Evolutionary conservation across 2,113 vertebrate species (phyloP).

Genomic region (Bambusicola thoracicus): DNA sequence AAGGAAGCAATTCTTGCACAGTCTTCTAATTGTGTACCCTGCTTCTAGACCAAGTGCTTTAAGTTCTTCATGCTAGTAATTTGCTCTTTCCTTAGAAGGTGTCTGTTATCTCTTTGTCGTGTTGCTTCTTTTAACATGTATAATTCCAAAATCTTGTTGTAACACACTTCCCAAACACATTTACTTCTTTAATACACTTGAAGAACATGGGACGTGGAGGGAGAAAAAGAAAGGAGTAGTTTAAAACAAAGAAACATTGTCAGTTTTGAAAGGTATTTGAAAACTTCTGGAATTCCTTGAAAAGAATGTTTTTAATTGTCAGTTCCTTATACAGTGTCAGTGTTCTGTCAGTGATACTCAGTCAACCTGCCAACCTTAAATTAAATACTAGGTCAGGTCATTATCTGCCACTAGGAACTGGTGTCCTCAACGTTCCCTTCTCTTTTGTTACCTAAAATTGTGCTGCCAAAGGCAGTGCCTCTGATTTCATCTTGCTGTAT

Average conservation of each 20-base stretch:
- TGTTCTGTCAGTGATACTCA: neutral
- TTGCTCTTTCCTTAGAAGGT: slow-evolving; percentile 48
- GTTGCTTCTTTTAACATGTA: slow-evolving; percentile 56
- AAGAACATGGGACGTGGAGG: neutral
- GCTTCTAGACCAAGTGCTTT: slow-evolving; percentile 35
- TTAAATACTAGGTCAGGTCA: slow-evolving; percentile 24
- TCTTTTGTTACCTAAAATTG: slow-evolving; percentile 35
- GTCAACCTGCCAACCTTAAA: neutral
- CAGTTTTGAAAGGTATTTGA: neutral
- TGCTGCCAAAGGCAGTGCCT: slow-evolving; percentile 36
- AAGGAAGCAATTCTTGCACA: neutral
- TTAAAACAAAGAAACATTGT: neutral
- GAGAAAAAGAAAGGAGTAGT: neutral
- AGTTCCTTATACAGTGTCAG: neutral
- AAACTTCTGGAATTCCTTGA: slow-evolving; percentile 11
- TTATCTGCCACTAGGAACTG: slow-evolving; percentile 15
- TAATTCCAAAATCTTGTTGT: slow-evolving; percentile 62
- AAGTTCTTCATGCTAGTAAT: slow-evolving; percentile 31
- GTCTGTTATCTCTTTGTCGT: slow-evolving; percentile 36
- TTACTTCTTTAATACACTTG: slow-evolving; percentile 7
- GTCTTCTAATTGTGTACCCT: neutral
- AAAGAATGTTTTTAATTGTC: slow-evolving; percentile 9
- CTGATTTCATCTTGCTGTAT: slow-evolving; percentile 32
- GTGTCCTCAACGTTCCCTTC: neutral
- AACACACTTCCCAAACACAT: slow-evolving; percentile 48